Evolutionary conservation across 2,888 invertebrate species (phyloP).

Genomic region (Synanthedon andrenaeformis): DNA sequence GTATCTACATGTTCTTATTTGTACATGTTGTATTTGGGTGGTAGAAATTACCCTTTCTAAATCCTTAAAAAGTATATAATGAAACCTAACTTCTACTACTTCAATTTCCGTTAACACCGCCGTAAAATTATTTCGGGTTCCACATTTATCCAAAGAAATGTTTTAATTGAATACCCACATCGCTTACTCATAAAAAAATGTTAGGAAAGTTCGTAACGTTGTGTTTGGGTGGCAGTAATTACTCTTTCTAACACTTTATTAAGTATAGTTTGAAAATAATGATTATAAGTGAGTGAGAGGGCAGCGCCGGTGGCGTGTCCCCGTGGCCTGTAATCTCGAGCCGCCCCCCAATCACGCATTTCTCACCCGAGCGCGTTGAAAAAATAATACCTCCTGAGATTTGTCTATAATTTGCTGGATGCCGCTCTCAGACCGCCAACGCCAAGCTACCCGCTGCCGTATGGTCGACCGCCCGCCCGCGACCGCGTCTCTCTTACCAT

Average conservation of each 20-base stretch:
- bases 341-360: conserved; percentile 68
- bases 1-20: neutral
- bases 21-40: conserved; percentile 31
- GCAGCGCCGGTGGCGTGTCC: conserved; percentile 58
- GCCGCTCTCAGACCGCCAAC: conserved; percentile 31
- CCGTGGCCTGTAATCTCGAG: conserved; percentile 55
- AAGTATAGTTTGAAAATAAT: conserved; percentile 55
- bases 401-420: conserved; percentile 66
- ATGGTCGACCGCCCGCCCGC: neutral
- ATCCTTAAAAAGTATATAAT: conserved; percentile 7
- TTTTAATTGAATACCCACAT: neutral
- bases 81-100: conserved; percentile 18
- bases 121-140: conserved; percentile 28
- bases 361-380: conserved; percentile 69
- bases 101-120: conserved; percentile 30
- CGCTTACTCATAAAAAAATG: neutral
- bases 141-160: neutral
- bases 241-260: conserved; percentile 60
- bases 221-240: conserved; percentile 54
- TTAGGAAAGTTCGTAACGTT: neutral
- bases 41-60: too few relatives aligned
- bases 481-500: conserved; percentile 2
- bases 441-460: too few relatives aligned
- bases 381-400: conserved; percentile 65
- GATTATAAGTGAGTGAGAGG: conserved; percentile 56